Percentiles rank a stretch among this genome's conserved stretches.
Conservation (phyloP, 2,113 vertebrate species). For the Chitala chitala region DNA sequence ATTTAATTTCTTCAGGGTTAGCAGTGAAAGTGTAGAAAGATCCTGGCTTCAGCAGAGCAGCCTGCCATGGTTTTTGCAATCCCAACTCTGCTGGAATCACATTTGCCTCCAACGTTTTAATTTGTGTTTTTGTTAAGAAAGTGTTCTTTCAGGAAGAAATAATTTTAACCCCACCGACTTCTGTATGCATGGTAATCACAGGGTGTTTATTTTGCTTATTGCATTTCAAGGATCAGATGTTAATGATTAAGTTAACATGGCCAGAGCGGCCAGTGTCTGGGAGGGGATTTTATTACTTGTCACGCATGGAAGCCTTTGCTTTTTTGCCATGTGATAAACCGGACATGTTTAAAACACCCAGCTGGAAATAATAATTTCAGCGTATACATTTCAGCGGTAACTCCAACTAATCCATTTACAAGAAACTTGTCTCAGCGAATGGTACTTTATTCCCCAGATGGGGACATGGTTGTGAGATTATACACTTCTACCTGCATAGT, state of each 20-base stretch:
- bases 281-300: conserved; percentile 41
- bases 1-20: conserved; percentile 45
- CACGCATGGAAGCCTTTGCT: conserved; percentile 42
- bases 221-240: conserved; percentile 46
- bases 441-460: neutral
- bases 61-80: conserved; percentile 30
- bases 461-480: no score
- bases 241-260: conserved; percentile 53
- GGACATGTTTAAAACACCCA: neutral
- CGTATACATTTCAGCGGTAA: neutral
- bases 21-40: conserved; percentile 47
- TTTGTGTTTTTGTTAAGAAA: conserved; percentile 29
- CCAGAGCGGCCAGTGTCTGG: conserved; percentile 16
- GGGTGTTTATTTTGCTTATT: conserved; percentile 42
- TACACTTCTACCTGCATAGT: neutral
- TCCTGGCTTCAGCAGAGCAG: conserved; percentile 17
- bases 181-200: conserved; percentile 38
- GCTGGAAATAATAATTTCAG: neutral
- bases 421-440: neutral
- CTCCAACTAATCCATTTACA: neutral
- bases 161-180: conserved; percentile 21
- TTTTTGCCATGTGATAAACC: conserved; percentile 34
- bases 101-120: conserved; percentile 13
- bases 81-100: conserved; percentile 40
- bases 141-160: conserved; percentile 23